Conservation (phyloP, 2,888 invertebrate genomes). For the Stegana nigrithorax region DNA sequence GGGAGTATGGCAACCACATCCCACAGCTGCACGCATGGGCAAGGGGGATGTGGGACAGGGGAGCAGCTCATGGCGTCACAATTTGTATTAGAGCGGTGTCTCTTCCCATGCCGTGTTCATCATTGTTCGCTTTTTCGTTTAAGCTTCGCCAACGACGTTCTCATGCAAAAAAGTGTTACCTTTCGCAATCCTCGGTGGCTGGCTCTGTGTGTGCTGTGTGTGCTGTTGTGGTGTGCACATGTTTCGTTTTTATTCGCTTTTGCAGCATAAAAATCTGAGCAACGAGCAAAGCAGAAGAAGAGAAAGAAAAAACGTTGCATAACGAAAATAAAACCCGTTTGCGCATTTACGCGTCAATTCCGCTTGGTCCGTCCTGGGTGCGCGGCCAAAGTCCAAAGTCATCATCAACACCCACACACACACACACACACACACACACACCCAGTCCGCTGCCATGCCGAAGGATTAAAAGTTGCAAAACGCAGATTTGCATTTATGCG, state of each 20-base stretch:
- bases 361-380: background rate
- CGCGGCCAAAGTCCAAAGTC: background rate
- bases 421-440: background rate
- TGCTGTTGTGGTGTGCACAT: no score
- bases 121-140: no score
- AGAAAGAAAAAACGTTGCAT: slow-evolving; percentile 12
- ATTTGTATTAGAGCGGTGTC: no score
- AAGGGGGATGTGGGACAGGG: no score
- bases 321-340: slow-evolving; percentile 14
- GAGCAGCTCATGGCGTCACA: no score
- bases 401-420: background rate
- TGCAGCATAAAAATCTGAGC: background rate
- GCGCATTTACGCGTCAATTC: slow-evolving; percentile 13
- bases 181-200: no score
- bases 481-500: slow-evolving; percentile 51
- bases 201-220: no score
- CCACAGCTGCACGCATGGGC: no score
- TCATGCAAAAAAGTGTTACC: slow-evolving; percentile 18
- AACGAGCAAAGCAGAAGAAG: slow-evolving; percentile 3
- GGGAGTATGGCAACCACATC: no score
- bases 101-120: no score
- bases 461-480: slow-evolving; percentile 51
- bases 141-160: slow-evolving; percentile 6
- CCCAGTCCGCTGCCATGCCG: slow-evolving; percentile 23
- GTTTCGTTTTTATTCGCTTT: slow-evolving; percentile 8